A percentile compares a stretch with the other conserved stretches of the same genome.
Evolutionary conservation across 1,140 invertebrate species (phyloP).

Genomic region (Coptotermes formosanus): DNA sequence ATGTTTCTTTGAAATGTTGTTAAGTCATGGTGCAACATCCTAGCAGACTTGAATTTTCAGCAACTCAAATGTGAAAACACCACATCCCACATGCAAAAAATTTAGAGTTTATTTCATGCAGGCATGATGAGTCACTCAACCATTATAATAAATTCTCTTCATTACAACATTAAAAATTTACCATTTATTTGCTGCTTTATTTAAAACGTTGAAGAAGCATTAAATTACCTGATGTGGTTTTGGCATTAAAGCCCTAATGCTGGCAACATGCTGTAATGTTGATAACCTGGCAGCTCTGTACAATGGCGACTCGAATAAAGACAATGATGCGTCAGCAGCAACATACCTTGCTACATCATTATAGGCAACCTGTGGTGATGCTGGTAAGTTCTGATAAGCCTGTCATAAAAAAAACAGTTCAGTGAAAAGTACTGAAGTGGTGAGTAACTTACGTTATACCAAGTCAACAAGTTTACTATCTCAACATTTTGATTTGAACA

Average conservation of each 20-base stretch:
- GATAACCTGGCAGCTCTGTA: constrained; percentile 57
- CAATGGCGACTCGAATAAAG: constrained; percentile 42
- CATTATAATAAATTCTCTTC: no score
- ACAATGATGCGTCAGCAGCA: not conserved
- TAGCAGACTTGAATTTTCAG: no score
- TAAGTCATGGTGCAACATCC: no score
- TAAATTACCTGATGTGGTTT: constrained; percentile 53
- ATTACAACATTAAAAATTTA: no score
- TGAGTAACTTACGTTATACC: not conserved
- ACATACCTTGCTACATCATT: constrained; percentile 14
- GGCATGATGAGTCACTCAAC: no score
- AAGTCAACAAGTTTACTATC: not conserved
- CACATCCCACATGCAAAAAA: no score
- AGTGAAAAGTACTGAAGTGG: not conserved
- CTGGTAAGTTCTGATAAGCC: constrained; percentile 27
- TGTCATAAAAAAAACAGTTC: not conserved
- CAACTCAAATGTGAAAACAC: no score
- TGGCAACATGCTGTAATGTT: constrained; percentile 56
- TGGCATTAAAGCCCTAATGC: constrained; percentile 56
- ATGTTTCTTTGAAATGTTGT: no score
- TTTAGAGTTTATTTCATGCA: no score
- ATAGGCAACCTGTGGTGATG: constrained; percentile 16
- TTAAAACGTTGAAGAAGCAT: no score
- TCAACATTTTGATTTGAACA: not conserved
- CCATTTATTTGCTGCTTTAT: no score